phyloP scores from a whole-genome alignment of 2,113 vertebrate genomes.

The Dasypus novemcinctus region DNA sequence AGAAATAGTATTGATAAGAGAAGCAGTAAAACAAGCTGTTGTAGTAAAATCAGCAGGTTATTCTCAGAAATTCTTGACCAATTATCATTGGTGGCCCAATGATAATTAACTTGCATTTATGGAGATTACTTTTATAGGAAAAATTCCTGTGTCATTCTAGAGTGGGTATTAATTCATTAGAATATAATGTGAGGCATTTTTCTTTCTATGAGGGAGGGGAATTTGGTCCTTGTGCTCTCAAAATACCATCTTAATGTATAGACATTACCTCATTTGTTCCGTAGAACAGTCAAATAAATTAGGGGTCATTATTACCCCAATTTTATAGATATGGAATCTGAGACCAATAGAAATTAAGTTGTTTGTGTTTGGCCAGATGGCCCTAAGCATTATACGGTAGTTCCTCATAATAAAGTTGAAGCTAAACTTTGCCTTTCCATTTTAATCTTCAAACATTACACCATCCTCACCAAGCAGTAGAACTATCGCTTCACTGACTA shows the following conservation, averaged over 20 bases:
- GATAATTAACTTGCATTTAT: background rate
- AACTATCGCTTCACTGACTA: background rate
- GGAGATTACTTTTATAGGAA: background rate
- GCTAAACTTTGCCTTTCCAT: background rate
- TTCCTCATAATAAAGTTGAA: background rate
- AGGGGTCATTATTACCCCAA: background rate
- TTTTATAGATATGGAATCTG: background rate
- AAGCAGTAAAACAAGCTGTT: background rate
- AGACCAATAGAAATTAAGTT: background rate
- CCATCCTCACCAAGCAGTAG: background rate
- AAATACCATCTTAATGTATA: background rate
- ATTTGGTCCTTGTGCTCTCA: background rate
- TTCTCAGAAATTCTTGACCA: background rate
- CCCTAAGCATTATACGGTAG: background rate
- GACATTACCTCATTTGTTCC: background rate
- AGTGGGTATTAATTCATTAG: background rate
- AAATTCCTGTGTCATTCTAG: background rate
- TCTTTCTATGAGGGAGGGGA: background rate
- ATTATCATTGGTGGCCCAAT: background rate
- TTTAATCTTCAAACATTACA: background rate
- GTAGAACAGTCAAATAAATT: background rate
- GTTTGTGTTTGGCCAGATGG: background rate
- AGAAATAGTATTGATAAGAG: background rate
- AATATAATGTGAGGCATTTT: background rate
- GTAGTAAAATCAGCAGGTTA: background rate